Conservation (phyloP, 2,888 invertebrate genomes). For the Hemicrepidius hirtus region DNA sequence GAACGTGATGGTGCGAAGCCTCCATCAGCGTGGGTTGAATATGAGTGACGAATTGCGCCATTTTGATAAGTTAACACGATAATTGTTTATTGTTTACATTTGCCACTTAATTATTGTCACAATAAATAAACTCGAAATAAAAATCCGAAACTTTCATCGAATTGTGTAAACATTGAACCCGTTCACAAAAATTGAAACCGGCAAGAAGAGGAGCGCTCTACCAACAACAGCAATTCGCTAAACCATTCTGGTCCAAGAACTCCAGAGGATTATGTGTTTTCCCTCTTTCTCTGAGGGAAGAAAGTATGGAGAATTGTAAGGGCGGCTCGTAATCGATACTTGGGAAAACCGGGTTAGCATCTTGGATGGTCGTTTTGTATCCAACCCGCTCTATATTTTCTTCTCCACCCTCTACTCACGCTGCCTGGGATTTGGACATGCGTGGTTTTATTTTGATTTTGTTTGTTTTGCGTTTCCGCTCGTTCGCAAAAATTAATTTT, state of each 20-base stretch:
- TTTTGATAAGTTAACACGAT: constrained; percentile 56
- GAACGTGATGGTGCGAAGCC: constrained; percentile 75
- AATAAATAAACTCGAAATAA: not conserved
- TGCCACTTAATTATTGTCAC: constrained; percentile 21
- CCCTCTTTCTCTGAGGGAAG: constrained; percentile 63
- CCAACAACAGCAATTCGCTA: constrained; percentile 52
- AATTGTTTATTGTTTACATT: constrained; percentile 37
- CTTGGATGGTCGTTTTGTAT: constrained; percentile 38
- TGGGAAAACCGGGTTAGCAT: constrained; percentile 37
- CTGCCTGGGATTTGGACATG: constrained; percentile 60
- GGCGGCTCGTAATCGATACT: constrained; percentile 45
- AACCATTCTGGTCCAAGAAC: constrained; percentile 57
- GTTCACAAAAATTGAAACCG: constrained; percentile 36
- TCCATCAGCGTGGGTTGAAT: constrained; percentile 77
- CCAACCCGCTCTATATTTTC: constrained; percentile 55
- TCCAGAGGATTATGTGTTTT: constrained; percentile 57
- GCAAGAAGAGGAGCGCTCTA: constrained; percentile 41
- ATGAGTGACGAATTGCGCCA: constrained; percentile 78
- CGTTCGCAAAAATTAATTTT: constrained; percentile 43
- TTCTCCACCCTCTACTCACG: constrained; percentile 56
- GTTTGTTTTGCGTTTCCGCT: constrained; percentile 39
- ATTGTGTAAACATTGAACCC: not conserved
- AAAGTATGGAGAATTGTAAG: constrained; percentile 65
- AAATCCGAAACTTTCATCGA: no score
- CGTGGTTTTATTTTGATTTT: constrained; percentile 51